phyloP scores from a whole-genome alignment of 2,797 vertebrate genomes.

The Morus bassanus region DNA sequence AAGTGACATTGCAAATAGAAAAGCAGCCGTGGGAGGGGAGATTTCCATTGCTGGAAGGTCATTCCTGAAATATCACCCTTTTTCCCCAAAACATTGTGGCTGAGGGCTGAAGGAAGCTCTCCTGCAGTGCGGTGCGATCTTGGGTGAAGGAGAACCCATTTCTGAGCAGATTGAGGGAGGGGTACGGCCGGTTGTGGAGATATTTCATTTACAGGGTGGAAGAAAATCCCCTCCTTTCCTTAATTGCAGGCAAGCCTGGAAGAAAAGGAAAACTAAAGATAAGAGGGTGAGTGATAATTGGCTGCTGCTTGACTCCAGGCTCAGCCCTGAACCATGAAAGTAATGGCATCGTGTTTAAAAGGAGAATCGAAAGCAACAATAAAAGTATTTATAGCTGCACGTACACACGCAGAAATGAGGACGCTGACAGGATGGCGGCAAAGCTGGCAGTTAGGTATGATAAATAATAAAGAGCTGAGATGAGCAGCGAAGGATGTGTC shows the following conservation, averaged over 20 bases:
- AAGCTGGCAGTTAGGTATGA: background rate
- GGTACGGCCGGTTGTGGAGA: fast-evolving
- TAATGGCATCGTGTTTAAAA: background rate
- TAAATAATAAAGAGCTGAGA: too few species aligned
- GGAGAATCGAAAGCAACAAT: background rate
- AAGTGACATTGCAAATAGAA: background rate
- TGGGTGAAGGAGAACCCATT: background rate
- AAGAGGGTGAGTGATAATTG: background rate
- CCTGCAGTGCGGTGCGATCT: background rate
- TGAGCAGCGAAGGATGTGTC: fast-evolving
- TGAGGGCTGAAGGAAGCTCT: background rate
- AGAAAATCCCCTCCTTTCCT: background rate
- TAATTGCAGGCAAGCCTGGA: background rate
- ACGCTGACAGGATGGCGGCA: too few species aligned
- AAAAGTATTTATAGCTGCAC: background rate
- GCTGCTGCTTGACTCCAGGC: background rate
- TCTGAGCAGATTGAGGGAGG: background rate
- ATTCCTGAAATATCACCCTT: background rate
- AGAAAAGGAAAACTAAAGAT: background rate
- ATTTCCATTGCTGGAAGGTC: background rate
- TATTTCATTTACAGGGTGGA: background rate
- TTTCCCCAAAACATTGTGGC: fast-evolving
- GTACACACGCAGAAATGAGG: fast-evolving
- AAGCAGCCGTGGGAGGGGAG: background rate
- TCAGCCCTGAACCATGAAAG: background rate